Conservation (phyloP, 2,888 invertebrate genomes). For the Tryphoninae sp. region DNA sequence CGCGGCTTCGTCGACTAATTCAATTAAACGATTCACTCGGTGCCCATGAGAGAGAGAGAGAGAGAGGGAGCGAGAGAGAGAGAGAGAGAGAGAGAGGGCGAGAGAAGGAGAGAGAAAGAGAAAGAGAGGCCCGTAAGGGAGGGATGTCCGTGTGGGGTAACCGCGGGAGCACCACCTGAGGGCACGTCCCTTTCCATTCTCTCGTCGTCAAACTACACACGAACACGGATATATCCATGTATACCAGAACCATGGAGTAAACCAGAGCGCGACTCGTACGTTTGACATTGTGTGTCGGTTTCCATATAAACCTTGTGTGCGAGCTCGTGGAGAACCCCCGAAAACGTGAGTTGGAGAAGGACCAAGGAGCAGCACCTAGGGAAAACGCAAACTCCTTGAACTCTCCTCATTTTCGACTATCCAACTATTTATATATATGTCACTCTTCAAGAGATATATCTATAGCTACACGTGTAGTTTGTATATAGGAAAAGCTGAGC, state of each 20-base stretch:
- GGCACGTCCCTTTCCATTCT: constrained; percentile 75
- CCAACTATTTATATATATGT: background rate
- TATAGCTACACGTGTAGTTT: background rate
- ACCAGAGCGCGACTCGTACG: constrained; percentile 30
- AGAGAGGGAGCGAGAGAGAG: constrained; percentile 39
- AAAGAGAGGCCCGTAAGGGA: constrained; percentile 3
- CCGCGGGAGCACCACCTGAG: constrained; percentile 73
- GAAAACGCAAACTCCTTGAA: constrained; percentile 37
- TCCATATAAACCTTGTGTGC: constrained; percentile 40
- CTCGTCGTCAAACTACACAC: constrained; percentile 44
- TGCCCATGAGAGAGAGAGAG: constrained; percentile 55
- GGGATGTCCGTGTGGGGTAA: constrained; percentile 58
- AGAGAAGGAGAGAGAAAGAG: background rate
- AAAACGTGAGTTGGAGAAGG: constrained; percentile 72
- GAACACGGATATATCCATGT: constrained; percentile 2
- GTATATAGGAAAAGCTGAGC: constrained; percentile 18
- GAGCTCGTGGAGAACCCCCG: background rate
- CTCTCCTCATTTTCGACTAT: constrained; percentile 8
- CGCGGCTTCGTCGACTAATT: constrained; percentile 76
- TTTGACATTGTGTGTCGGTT: constrained; percentile 40
- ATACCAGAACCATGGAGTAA: constrained; percentile 7
- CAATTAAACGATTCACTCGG: constrained; percentile 77
- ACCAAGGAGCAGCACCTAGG: constrained; percentile 64
- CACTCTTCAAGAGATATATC: background rate
- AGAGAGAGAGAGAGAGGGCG: constrained; percentile 37